Evolutionary conservation across 2,888 invertebrate genomes (phyloP).

Genomic region (Drosophila phalerata): DNA sequence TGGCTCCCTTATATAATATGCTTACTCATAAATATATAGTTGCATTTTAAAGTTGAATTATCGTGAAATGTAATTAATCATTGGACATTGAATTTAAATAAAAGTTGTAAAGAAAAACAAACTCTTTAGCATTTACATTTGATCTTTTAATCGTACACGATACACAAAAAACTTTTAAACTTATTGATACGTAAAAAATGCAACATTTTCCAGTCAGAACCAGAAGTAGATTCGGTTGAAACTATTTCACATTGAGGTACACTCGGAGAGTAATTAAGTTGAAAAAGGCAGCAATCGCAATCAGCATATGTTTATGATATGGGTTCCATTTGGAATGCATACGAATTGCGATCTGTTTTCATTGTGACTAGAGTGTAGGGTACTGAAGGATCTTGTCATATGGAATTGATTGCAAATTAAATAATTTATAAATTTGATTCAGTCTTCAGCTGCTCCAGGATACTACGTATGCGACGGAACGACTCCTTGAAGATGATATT

Average conservation of each 20-base stretch:
- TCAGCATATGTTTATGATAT: background rate
- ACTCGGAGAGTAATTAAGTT: constrained; percentile 2
- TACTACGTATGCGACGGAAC: constrained; percentile 78
- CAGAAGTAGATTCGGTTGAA: background rate
- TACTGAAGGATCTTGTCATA: constrained; percentile 3
- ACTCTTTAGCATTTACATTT: background rate
- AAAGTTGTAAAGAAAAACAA: constrained; percentile 55
- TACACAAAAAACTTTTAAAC: constrained; percentile 8
- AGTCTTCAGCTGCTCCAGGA: constrained; percentile 74
- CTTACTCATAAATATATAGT: constrained; percentile 52
- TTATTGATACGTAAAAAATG: constrained; percentile 7
- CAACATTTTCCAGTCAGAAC: constrained; percentile 7
- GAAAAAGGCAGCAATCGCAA: background rate
- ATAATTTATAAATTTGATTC: constrained; percentile 77
- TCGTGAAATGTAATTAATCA: constrained; percentile 72
- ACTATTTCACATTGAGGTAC: background rate
- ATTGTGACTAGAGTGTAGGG: constrained; percentile 13
- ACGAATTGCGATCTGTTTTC: background rate
- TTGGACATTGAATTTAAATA: constrained; percentile 77
- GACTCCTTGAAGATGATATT: constrained; percentile 78
- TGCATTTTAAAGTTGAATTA: constrained; percentile 74
- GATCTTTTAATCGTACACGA: constrained; percentile 7
- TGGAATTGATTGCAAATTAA: background rate
- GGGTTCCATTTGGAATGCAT: constrained; percentile 10
- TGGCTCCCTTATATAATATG: constrained; percentile 57